A percentile compares a stretch with the other conserved stretches of the same genome.
phyloP scores from a whole-genome alignment of 2,888 invertebrate species.

The Leptopilina drosophilae region DNA sequence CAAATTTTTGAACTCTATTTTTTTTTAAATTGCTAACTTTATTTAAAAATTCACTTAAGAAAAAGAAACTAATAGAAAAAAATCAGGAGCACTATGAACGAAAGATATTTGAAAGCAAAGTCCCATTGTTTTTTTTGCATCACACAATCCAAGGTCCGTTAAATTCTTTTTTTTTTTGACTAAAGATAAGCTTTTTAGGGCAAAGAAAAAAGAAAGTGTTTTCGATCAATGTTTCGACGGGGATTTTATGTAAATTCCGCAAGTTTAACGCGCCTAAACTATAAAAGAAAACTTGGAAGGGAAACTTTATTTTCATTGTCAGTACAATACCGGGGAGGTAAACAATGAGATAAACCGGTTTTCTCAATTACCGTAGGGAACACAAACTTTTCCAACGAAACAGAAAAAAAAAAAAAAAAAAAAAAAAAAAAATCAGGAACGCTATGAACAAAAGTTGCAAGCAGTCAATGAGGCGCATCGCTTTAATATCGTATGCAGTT shows the following conservation, averaged over 20 bases:
- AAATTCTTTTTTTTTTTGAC: too few species aligned
- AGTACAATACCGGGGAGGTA: constrained; percentile 29
- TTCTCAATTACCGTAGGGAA: constrained; percentile 36
- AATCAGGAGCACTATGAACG: too few species aligned
- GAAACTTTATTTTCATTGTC: constrained; percentile 37
- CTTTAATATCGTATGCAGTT: constrained; percentile 37
- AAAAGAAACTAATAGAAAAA: too few species aligned
- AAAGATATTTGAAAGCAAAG: too few species aligned
- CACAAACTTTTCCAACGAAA: constrained; percentile 30
- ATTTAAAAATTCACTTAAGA: too few species aligned
- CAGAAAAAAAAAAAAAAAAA: neutral
- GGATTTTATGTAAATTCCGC: constrained; percentile 6
- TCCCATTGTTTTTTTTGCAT: too few species aligned
- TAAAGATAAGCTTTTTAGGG: neutral
- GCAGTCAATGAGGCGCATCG: constrained; percentile 40
- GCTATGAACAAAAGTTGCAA: constrained; percentile 22
- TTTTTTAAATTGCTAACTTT: too few species aligned
- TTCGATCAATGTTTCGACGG: constrained; percentile 28
- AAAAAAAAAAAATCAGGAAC: neutral
- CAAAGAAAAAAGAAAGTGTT: constrained; percentile 12
- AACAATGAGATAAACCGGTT: constrained; percentile 40
- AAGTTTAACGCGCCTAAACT: constrained; percentile 16
- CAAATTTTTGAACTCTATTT: too few species aligned
- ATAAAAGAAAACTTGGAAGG: constrained; percentile 4
- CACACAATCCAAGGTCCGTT: too few species aligned